Evolutionary conservation across 2,888 invertebrate genomes (phyloP), one percentile per base, ranked within the genome.

Genomic region (Drosophila paucipuncta): DNA sequence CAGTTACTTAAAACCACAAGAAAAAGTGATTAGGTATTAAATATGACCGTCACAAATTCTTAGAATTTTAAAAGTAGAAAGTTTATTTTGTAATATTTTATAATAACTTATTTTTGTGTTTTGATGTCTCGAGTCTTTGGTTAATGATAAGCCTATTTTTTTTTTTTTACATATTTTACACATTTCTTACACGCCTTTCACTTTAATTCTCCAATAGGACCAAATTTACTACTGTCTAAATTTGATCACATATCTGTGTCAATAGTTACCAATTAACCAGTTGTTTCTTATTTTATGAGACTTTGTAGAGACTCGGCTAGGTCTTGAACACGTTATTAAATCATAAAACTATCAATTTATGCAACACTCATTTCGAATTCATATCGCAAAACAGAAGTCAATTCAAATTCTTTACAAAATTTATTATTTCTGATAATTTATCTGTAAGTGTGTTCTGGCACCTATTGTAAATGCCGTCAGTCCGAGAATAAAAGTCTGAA

Each of bases 351-450:
- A 49, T 67, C 59, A 65, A 76, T 78, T 78, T 72, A 69, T 65
- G 68, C 39, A 64, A 50, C 25, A 57, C 55, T 62, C 41, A 68
- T 58, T 75, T 63, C 16, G 62, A 77, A 79, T 71, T 67, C 66
- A 66, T 59, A 64, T 35, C 59, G 49, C 52, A 50, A 72, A 61
- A 84, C 84, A 84, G 84, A 76, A 87, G 84, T 80, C 87, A 66
- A 64, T 81, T 69, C 69, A 71, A 69, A 57, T 72, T 80, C 68
- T 68, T 80, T 73, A 74, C 82, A 82, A 75, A 59, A 69, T 80
- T 82, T 80, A 59, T 78, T 72, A 65, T 63, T 49, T 50, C 39
- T 64, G 69, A 78, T 78, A 60, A 50, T 78, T 79, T 68, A 77
- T 73, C 78, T 67, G 61, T 64, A 49, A 68, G 64, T 69, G 62